A percentile compares a stretch with the other conserved stretches of the same genome.
Evolutionary conservation across 2,113 vertebrate genomes (phyloP).

Genomic region (Castor canadensis): DNA sequence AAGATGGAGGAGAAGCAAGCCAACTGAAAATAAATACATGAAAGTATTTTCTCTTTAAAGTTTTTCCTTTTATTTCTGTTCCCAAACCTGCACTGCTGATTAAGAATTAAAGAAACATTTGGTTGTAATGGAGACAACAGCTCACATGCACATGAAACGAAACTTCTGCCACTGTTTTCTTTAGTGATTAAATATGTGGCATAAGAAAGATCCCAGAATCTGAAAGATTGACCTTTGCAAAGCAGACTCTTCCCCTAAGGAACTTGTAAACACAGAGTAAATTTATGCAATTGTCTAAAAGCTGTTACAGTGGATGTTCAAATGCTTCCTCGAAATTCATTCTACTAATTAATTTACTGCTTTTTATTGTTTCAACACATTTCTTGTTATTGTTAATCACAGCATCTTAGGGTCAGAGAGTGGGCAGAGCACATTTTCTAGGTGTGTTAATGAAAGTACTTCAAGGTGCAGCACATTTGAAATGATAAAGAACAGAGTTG

Average conservation of each 20-base stretch:
- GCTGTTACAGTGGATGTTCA: not conserved
- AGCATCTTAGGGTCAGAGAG: not conserved
- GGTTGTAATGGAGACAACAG: not conserved
- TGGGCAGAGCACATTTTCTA: not conserved
- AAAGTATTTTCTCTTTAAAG: not conserved
- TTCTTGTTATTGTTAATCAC: slow-evolving; percentile 2
- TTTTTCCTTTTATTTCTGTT: not conserved
- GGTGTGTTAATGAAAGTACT: not conserved
- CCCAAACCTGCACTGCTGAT: not conserved
- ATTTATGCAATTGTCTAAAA: not conserved
- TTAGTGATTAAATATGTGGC: not conserved
- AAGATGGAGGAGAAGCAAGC: too few species aligned
- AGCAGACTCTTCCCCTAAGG: not conserved
- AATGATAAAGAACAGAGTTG: not conserved
- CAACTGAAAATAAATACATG: not conserved
- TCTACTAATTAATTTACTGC: slow-evolving; percentile 8
- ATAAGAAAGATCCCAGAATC: not conserved
- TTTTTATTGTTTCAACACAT: slow-evolving; percentile 18
- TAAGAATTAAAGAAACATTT: not conserved
- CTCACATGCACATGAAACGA: not conserved
- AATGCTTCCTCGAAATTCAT: not conserved
- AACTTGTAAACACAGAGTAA: not conserved
- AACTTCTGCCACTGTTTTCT: not conserved
- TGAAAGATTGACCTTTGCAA: not conserved
- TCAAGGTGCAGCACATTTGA: not conserved